Evolutionary conservation across 2,113 vertebrate species (phyloP).

Genomic region (Podocnemis expansa): DNA sequence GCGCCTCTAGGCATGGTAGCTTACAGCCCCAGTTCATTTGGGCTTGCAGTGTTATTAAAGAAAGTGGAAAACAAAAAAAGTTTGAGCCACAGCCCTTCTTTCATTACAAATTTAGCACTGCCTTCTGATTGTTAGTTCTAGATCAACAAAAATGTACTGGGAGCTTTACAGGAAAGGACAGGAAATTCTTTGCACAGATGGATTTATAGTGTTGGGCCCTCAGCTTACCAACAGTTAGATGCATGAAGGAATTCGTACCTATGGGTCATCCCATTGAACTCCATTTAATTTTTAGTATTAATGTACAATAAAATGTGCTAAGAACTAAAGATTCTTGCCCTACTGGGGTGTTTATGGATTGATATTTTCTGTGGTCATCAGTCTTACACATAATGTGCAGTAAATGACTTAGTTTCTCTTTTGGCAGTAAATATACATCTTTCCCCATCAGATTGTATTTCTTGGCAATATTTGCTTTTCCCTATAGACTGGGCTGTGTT

Average conservation of each 20-base stretch:
- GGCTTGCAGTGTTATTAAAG: too few relatives aligned
- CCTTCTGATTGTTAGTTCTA: not conserved
- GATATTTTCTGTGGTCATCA: not conserved
- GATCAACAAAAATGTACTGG: accelerated
- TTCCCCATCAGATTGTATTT: not conserved
- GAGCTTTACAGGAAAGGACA: not conserved
- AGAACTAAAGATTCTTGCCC: not conserved
- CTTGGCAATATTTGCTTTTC: not conserved
- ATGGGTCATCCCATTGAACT: not conserved
- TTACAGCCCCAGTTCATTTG: too few relatives aligned
- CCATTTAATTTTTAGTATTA: not conserved
- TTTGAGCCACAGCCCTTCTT: too few relatives aligned
- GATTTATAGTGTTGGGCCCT: accelerated
- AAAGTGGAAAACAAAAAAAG: too few relatives aligned
- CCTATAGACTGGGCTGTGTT: not conserved
- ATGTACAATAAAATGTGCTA: not conserved
- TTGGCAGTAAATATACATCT: not conserved
- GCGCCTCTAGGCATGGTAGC: too few relatives aligned
- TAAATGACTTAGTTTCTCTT: not conserved
- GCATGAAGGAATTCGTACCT: accelerated
- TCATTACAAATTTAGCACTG: too few relatives aligned
- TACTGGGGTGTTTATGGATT: not conserved
- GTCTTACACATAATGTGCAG: not conserved
- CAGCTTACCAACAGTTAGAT: accelerated
- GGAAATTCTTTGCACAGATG: accelerated